phyloP scores from a whole-genome alignment of 2,797 vertebrate species.

The Labroides dimidiatus region DNA sequence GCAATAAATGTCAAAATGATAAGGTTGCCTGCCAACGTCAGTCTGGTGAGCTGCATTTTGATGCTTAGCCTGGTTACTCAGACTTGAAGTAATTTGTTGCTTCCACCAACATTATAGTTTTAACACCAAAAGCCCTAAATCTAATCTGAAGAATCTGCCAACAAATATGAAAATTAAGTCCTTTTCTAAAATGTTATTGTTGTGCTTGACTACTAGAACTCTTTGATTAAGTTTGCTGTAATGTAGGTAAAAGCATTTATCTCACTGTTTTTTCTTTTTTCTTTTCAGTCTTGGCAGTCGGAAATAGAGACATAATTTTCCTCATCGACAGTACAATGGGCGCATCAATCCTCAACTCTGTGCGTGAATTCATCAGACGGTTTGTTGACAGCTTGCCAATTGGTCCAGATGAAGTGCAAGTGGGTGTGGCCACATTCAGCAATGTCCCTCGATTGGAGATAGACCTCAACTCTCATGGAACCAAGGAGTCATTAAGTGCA shows the following conservation, averaged over 20 bases:
- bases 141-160: neutral
- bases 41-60: too few relatives aligned
- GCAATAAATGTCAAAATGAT: too few relatives aligned
- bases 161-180: neutral
- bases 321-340: constrained; percentile 94
- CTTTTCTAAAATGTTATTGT: neutral
- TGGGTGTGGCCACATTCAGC: constrained; percentile 89
- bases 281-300: constrained; percentile 88
- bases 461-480: constrained; percentile 84
- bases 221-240: neutral
- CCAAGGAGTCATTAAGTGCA: constrained; percentile 73
- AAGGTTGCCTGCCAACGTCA: too few relatives aligned
- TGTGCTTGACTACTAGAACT: neutral
- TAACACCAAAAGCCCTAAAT: neutral
- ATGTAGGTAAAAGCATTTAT: neutral
- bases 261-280: constrained; percentile 41
- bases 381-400: constrained; percentile 90
- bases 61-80: too few relatives aligned
- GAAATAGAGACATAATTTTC: constrained; percentile 95
- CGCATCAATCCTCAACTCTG: constrained; percentile 71
- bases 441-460: constrained; percentile 85
- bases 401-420: constrained; percentile 89
- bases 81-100: too few relatives aligned
- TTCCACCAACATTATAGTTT: too few relatives aligned
- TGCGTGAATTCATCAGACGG: constrained; percentile 89